Base-by-base conservation (phyloP, 2,797 vertebrate genomes). In the Lagodon rhomboides region DNA sequence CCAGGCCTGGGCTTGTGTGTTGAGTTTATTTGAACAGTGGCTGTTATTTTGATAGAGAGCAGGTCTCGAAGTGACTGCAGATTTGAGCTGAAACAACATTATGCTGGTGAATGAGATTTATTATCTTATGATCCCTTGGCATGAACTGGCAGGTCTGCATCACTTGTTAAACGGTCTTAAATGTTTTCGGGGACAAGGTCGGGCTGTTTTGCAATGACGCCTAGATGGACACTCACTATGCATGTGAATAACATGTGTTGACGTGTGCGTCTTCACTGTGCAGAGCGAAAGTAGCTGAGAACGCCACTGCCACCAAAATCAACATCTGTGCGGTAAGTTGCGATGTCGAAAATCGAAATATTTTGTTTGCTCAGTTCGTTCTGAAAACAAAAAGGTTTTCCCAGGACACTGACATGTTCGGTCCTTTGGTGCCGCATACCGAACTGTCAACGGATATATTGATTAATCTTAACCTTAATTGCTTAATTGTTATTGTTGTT, bases 1-100 rank as follows among this genome's bases (percentile, higher is more conserved):
- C 80, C 89, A 92, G 85, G 93, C 80, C 92, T 44, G 74, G 89
- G 73, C 93, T 91, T 93, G 91, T 90, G 87, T 76, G 44, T 71
- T 75, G 63, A 82, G 78, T 93, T 92, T 91, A 93, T 93, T 93
- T 92, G 74, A 92, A 90, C 85, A 90, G 89, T 88, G 88, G 83
- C 84, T 89, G 77, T 88, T 93, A 93, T 94, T 92, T 90, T 90
- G 85, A 91, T 83, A 88, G 85, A 83, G 85, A 86, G 79, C 87
- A 91, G 77, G 87, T 92, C 84, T 75, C 83, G 86, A 82, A 89
- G 90, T 84, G 82, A 89, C 80, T 87, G 68, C 76, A 82, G 86
- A 85, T 89, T 83, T 89, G 87, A 87, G 82, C 89, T 92, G 90
- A 87, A 92, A 91, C 82, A 90, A 93, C 89, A 94, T 69, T 77